Percentiles rank a stretch among this genome's conserved stretches.
Evolutionary conservation across 2,113 vertebrate species (phyloP).

Genomic region (Psittacara wagleri): DNA sequence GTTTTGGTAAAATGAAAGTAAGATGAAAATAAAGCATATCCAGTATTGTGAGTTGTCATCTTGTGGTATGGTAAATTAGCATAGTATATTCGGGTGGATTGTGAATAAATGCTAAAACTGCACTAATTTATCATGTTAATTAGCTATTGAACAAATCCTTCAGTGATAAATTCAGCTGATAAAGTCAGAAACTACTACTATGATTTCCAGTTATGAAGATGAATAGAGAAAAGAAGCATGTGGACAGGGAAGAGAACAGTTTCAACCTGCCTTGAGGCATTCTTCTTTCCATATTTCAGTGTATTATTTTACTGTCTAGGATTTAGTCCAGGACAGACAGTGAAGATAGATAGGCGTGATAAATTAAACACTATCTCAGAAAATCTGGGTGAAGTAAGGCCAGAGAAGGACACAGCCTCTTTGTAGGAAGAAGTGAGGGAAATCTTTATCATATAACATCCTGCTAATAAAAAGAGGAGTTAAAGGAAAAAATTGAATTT

Average conservation of each 20-base stretch:
- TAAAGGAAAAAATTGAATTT: neutral
- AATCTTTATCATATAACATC: neutral
- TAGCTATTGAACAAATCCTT: constrained; percentile 15
- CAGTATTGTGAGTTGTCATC: neutral
- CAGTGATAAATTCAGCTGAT: neutral
- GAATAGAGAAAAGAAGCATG: neutral
- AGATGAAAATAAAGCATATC: neutral
- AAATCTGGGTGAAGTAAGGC: neutral
- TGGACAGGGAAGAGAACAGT: neutral
- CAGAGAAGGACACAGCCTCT: neutral
- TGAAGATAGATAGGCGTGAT: neutral
- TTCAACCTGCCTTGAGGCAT: neutral
- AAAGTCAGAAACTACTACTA: neutral
- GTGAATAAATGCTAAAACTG: neutral
- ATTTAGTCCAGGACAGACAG: neutral
- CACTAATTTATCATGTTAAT: constrained; percentile 27
- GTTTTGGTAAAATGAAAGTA: neutral
- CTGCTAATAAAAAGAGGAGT: neutral
- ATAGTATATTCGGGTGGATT: neutral
- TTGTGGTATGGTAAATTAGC: neutral
- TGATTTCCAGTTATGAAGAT: constrained; percentile 12
- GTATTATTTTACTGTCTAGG: neutral
- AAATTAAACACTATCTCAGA: neutral
- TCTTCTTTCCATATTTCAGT: neutral
- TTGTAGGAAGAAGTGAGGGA: neutral